Evolutionary conservation across 2,888 invertebrate genomes (phyloP).

Genomic region (Didymodactylos carnosus): DNA sequence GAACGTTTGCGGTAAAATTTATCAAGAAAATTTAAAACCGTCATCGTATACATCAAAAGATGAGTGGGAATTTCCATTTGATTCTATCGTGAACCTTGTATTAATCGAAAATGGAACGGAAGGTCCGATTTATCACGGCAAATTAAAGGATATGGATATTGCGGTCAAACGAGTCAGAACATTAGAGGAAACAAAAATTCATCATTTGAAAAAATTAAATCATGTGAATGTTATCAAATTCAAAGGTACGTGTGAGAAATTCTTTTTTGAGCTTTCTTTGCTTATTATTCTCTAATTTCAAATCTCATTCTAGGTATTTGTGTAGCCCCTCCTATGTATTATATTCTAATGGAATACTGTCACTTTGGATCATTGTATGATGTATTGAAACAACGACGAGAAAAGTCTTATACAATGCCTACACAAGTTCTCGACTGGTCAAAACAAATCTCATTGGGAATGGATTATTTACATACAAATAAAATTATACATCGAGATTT

Average conservation of each 20-base stretch:
- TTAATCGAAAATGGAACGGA: slow-evolving; percentile 89
- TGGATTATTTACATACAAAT: slow-evolving; percentile 81
- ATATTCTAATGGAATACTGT: slow-evolving; percentile 95
- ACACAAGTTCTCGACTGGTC: slow-evolving; percentile 82
- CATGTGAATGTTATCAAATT: slow-evolving; percentile 85
- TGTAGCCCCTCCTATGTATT: slow-evolving; percentile 68
- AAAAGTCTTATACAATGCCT: slow-evolving; percentile 42
- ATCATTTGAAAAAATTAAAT: slow-evolving; percentile 67
- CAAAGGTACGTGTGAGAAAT: slow-evolving; percentile 40
- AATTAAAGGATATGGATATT: slow-evolving; percentile 53
- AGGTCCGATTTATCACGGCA: slow-evolving; percentile 77
- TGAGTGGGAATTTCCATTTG: neutral
- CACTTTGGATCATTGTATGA: slow-evolving; percentile 81
- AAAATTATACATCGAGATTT: slow-evolving; percentile 94
- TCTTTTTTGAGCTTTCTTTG: too few species aligned
- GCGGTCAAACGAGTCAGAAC: slow-evolving; percentile 90
- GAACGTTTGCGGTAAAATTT: too few species aligned
- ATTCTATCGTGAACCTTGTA: slow-evolving; percentile 44
- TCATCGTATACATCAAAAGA: neutral
- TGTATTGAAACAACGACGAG: slow-evolving; percentile 59
- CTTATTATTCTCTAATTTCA: too few species aligned
- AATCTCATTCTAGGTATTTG: slow-evolving; percentile 43
- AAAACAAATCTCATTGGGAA: slow-evolving; percentile 79
- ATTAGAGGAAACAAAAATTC: slow-evolving; percentile 72
- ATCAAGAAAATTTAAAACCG: too few species aligned